Conservation (phyloP, 2,113 vertebrate species). For the Albula glossodonta region DNA sequence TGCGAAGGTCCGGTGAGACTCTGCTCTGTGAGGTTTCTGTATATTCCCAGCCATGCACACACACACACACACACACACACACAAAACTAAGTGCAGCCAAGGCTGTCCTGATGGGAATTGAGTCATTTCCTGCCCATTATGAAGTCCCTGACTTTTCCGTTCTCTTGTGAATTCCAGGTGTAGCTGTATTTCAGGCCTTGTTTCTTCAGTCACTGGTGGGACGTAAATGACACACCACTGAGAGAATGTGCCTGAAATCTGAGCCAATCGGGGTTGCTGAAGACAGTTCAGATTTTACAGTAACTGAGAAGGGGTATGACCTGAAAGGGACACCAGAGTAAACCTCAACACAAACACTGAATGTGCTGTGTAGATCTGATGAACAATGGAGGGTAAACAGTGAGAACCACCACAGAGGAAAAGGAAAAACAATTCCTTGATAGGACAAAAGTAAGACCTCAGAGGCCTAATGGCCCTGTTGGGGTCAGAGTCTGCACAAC, state of each 20-base stretch:
- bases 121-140: constrained; percentile 1
- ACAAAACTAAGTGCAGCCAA: no score
- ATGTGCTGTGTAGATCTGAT: not conserved
- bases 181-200: not conserved
- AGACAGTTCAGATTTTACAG: not conserved
- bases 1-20: not conserved
- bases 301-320: not conserved
- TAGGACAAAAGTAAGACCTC: not conserved
- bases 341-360: not conserved
- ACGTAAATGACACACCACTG: not conserved
- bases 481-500: no score
- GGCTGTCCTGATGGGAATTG: not conserved
- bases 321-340: not conserved
- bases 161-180: not conserved
- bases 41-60: not conserved
- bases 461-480: not conserved
- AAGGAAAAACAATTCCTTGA: not conserved
- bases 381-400: not conserved
- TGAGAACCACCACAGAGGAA: not conserved
- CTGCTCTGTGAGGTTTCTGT: not conserved
- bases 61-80: no score
- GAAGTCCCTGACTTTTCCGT: not conserved
- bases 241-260: not conserved
- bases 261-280: not conserved
- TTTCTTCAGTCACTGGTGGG: not conserved